A percentile compares a stretch with the other conserved stretches of the same genome.
These are phyloP conservation scores for Amiota minor DNA, from an alignment of 2,888 invertebrate species.

Conservation along the genomic window DNA sequence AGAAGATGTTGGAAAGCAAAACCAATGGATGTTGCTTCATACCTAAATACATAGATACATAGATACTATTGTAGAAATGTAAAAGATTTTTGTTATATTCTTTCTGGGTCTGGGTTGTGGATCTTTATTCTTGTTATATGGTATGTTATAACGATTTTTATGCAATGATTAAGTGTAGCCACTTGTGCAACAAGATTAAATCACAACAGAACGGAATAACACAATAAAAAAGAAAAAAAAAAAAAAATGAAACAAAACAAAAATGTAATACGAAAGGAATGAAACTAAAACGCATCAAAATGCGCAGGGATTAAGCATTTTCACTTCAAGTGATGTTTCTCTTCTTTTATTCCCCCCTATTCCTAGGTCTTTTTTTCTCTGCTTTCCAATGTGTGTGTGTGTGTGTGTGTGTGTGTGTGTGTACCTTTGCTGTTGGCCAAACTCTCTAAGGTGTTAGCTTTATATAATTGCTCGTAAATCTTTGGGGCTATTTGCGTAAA, in stretches of 20 bases:
- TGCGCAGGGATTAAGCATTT: conserved; percentile 21
- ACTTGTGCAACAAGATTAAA: conserved; percentile 19
- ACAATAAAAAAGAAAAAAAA: background rate
- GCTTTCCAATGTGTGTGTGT: background rate
- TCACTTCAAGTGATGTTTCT: conserved; percentile 2
- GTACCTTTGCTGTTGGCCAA: background rate
- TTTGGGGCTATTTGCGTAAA: conserved; percentile 19
- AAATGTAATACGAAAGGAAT: background rate
- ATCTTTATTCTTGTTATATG: too few species aligned
- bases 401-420: conserved; percentile 19
- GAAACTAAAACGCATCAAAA: conserved; percentile 18
- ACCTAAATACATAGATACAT: too few species aligned
- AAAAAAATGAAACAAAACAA: too few species aligned
- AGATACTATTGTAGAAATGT: too few species aligned
- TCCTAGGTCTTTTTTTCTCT: background rate
- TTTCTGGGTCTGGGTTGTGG: background rate
- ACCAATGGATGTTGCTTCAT: background rate
- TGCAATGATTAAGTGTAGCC: conserved; percentile 27
- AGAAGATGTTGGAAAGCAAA: background rate
- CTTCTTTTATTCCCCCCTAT: conserved; percentile 9
- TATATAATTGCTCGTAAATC: conserved; percentile 51
- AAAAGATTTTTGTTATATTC: background rate
- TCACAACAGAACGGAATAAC: background rate
- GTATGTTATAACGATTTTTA: conserved; percentile 16
- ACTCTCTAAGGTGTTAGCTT: conserved; percentile 33